Conservation (phyloP, 1,140 invertebrate genomes). For the Drosophila simulans region DNA sequence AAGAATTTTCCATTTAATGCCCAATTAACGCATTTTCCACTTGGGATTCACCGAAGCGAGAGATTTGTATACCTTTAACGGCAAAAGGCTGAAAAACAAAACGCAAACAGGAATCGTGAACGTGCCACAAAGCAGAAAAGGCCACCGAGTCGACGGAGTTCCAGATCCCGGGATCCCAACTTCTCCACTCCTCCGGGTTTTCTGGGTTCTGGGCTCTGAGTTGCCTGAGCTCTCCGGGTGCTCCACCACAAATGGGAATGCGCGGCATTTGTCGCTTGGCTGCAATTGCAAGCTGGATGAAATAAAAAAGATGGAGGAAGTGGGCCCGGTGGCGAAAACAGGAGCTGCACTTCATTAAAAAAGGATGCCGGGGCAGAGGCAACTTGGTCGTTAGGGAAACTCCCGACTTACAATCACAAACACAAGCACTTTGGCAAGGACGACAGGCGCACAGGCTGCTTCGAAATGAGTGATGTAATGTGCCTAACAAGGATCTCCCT, state of each 20-base stretch:
- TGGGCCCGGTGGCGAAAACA: neutral
- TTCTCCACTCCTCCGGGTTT: neutral
- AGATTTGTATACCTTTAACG: slow-evolving; percentile 63
- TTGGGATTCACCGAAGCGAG: slow-evolving; percentile 62
- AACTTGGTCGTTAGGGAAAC: slow-evolving; percentile 62
- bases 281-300: slow-evolving; percentile 47
- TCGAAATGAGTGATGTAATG: slow-evolving; percentile 77
- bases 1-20: slow-evolving; percentile 65
- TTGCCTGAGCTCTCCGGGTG: neutral
- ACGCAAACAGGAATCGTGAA: slow-evolving; percentile 49
- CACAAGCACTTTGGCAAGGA: slow-evolving; percentile 29
- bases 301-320: neutral
- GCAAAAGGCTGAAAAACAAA: slow-evolving; percentile 46
- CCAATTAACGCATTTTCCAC: slow-evolving; percentile 81
- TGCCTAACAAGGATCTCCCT: slow-evolving; percentile 58
- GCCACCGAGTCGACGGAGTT: slow-evolving; percentile 38
- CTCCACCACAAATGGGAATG: slow-evolving; percentile 28
- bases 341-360: slow-evolving; percentile 75
- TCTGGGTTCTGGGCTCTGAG: neutral
- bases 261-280: slow-evolving; percentile 63
- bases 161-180: slow-evolving; percentile 4
- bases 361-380: slow-evolving; percentile 15
- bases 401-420: slow-evolving; percentile 72
- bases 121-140: slow-evolving; percentile 75
- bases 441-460: slow-evolving; percentile 27